Conservation (phyloP, 37 sponge, comb jelly and placozoan genomes). For the Aplysina aerophoba region DNA sequence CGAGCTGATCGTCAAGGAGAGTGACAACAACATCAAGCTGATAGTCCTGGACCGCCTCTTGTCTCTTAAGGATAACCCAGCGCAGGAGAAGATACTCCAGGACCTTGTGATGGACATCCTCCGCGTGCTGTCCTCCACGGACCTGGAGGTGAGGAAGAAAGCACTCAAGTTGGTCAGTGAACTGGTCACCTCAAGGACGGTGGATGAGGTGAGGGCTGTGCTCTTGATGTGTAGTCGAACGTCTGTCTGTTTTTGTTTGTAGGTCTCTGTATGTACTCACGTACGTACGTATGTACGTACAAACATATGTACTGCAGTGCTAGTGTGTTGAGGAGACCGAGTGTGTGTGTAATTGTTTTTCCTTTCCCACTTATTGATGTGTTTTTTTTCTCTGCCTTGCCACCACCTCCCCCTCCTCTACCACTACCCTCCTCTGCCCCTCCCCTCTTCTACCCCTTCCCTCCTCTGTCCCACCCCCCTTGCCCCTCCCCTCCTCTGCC, state of each 20-base stretch:
- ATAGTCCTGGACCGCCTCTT: conserved; percentile 94
- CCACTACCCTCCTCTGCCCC: no score
- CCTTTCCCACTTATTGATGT: no score
- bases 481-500: no score
- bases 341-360: no score
- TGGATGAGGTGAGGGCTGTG: conserved; percentile 85
- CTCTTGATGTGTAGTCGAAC: not conserved
- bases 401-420: no score
- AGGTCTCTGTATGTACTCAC: not conserved
- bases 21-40: conserved; percentile 99
- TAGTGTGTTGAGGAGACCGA: no score
- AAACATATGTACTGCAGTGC: no score
- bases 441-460: no score
- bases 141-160: conserved; percentile 95
- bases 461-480: no score
- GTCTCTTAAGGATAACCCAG: conserved; percentile 69
- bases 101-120: conserved; percentile 98
- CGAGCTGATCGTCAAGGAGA: conserved; percentile 96
- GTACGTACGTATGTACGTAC: not conserved
- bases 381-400: no score
- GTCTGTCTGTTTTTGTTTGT: not conserved
- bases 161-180: conserved; percentile 91
- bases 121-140: conserved; percentile 87
- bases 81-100: conserved; percentile 88
- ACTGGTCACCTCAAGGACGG: conserved; percentile 85